Evolutionary conservation across 2,888 invertebrate genomes (phyloP).

Genomic region (Aleiodes testaceus): DNA sequence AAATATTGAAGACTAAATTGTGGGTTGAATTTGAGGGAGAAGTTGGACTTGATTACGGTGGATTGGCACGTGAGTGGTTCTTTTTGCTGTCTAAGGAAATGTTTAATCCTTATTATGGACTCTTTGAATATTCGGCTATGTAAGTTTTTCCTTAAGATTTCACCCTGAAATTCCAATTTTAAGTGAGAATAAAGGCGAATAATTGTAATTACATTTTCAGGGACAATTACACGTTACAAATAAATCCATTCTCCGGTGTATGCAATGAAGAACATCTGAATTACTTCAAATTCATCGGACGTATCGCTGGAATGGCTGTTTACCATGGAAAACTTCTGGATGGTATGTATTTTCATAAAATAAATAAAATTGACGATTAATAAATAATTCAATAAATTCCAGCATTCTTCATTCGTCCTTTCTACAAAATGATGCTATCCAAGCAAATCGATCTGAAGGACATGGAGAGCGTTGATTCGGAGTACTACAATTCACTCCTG

Average conservation of each 20-base stretch:
- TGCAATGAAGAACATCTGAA: conserved; percentile 98
- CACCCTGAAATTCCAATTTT: not conserved
- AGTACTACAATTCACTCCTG: conserved; percentile 97
- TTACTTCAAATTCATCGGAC: conserved; percentile 98
- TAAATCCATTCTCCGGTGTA: conserved; percentile 97
- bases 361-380: not conserved
- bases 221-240: conserved; percentile 99
- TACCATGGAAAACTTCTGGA: conserved; percentile 98
- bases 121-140: conserved; percentile 99
- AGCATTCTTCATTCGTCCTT: conserved; percentile 99
- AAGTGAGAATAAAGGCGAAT: conserved; percentile 11
- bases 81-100: conserved; percentile 98
- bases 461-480: conserved; percentile 99
- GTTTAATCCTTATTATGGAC: conserved; percentile 99
- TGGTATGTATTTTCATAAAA: conserved; percentile 76
- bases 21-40: conserved; percentile 99
- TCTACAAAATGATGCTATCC: conserved; percentile 99
- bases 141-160: conserved; percentile 73
- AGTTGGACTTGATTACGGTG: conserved; percentile 96
- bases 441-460: conserved; percentile 95
- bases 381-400: conserved; percentile 60
- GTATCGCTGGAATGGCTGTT: conserved; percentile 99
- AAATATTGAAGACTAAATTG: conserved; percentile 95
- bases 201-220: conserved; percentile 71
- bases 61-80: conserved; percentile 98